Evolutionary conservation across 1,140 invertebrate genomes (phyloP).

Genomic region (Eueides isabella): DNA sequence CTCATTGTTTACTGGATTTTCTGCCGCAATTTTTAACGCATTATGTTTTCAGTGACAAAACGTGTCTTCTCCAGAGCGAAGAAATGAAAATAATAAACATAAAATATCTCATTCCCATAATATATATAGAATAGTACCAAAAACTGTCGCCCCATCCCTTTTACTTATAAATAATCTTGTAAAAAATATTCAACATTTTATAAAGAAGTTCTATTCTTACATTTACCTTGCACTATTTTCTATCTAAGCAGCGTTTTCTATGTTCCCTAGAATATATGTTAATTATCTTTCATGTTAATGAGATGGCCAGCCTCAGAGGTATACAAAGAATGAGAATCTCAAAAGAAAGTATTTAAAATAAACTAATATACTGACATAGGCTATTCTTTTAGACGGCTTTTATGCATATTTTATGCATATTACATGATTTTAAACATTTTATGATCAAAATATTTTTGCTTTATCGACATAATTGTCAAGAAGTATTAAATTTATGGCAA

Average conservation of each 20-base stretch:
- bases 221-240: slow-evolving; percentile 8
- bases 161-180: background rate
- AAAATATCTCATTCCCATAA: no score
- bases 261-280: slow-evolving; percentile 9
- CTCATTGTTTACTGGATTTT: no score
- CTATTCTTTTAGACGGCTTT: background rate
- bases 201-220: slow-evolving; percentile 6
- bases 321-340: background rate
- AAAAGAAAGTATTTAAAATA: slow-evolving; percentile 5
- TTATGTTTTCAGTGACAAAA: no score
- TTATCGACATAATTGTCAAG: no score
- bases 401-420: background rate
- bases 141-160: no score
- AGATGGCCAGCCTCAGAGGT: slow-evolving; percentile 8
- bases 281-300: slow-evolving; percentile 8
- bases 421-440: background rate
- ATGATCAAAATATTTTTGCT: no score
- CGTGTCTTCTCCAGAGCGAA: no score
- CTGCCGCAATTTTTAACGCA: no score
- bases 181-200: background rate
- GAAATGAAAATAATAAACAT: no score
- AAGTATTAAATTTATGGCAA: no score
- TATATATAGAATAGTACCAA: no score
- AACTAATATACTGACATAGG: slow-evolving; percentile 2
- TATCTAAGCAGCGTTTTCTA: slow-evolving; percentile 1